Evolutionary conservation across 2,888 invertebrate species (phyloP), one percentile per base, ranked within the genome.

Genomic region (Rhingia rostrata): DNA sequence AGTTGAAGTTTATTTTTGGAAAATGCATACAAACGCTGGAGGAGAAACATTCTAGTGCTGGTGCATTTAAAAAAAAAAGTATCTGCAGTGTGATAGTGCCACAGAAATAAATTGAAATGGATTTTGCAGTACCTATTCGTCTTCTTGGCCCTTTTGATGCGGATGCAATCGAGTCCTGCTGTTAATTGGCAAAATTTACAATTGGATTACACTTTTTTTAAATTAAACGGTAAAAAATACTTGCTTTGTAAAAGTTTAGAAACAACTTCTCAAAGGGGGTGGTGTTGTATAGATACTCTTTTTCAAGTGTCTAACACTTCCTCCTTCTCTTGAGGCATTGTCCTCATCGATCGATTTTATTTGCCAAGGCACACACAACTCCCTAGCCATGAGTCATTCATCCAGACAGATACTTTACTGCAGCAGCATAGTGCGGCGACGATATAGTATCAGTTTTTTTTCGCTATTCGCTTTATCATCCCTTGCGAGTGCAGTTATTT

Each of bases 1-100:
- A 61, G 35, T 61, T 70, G 37, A 32, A 61, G 66, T 78, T 82
- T 82, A 83, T 83, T 83, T 83, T 79, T 83, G 83, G 83, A 79
- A 51, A 10, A 56, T 54, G 22, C 67, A 47, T 61, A 43, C 51
- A 58, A 37, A 6, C 43, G 14, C 51, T 72, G 22, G 22, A 64
- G 53, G 64, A 64, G 73, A 73, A 51, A 30, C 32, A 61, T 22
- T 5, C 3, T 9, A 41, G 58, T 43, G 6, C 12, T 39, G 9
- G 12, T 47, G 47, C 47, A 54, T 12, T n/a, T 43, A 22, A 22
- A 60, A 39, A 58, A 39, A 32, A 30, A 41, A 1, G 14, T 32
- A 30, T 37, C 56, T 54, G 39, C 69, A 47, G 69, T 32, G 37
- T 43, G 30, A 43, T 47, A 41, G 60, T 60, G 35, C 45, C 45